Percentiles rank a stretch among this genome's conserved stretches.
These are phyloP conservation scores for Phoronis australis DNA, from an alignment of 2,888 invertebrate species.

Conservation along the genomic window DNA sequence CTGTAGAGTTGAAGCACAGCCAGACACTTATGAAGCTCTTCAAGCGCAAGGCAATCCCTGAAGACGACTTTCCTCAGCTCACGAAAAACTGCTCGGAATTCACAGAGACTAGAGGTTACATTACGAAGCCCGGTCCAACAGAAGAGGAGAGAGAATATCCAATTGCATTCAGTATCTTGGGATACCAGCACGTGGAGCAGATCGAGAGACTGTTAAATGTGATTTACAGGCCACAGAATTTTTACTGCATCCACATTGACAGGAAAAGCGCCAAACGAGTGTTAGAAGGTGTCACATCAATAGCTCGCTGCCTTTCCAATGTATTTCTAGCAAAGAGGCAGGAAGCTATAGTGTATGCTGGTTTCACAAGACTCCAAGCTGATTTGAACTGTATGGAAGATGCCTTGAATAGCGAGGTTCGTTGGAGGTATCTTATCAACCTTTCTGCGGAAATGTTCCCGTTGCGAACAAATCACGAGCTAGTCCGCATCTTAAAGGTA, in stretches of 20 bases:
- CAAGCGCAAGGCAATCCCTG: no score
- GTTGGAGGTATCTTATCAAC: conserved; percentile 41
- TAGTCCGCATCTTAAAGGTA: conserved; percentile 30
- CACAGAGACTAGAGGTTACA: conserved; percentile 14
- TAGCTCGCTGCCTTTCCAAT: conserved; percentile 39
- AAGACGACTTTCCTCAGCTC: conserved; percentile 5
- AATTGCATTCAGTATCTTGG: conserved; percentile 38
- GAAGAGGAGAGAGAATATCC: conserved; percentile 29
- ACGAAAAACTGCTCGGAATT: conserved; percentile 16
- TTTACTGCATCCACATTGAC: conserved; percentile 49
- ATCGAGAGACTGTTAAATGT: conserved; percentile 34
- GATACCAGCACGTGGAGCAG: conserved; percentile 34
- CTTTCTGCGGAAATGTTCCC: conserved; percentile 35
- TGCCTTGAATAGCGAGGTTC: conserved; percentile 8
- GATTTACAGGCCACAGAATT: conserved; percentile 45
- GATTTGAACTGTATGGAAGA: conserved; percentile 35
- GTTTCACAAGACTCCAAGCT: conserved; percentile 26
- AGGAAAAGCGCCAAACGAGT: conserved; percentile 20
- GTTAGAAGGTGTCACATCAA: conserved; percentile 17
- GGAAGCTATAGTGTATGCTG: conserved; percentile 27
- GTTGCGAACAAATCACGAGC: conserved; percentile 33
- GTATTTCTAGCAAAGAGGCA: conserved; percentile 36
- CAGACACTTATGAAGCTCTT: no score
- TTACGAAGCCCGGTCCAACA: conserved; percentile 1
- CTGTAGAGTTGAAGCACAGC: no score